Conservation (phyloP, 2,888 invertebrate species). For the Boloria selene region DNA sequence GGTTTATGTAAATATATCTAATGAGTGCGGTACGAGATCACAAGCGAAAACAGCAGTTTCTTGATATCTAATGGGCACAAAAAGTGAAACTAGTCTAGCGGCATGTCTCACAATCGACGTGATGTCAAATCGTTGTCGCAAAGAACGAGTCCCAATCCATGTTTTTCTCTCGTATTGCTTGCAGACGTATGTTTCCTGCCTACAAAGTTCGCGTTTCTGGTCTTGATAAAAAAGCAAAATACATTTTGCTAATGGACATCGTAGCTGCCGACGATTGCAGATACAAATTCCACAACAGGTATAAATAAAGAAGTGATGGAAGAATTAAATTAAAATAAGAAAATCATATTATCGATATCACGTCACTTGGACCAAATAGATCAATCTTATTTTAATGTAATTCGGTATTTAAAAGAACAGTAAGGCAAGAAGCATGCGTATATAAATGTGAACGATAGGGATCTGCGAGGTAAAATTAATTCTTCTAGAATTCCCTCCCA, state of each 20-base stretch:
- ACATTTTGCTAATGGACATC: constrained; percentile 98
- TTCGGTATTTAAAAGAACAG: constrained; percentile 65
- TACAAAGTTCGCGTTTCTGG: constrained; percentile 98
- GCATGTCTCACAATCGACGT: constrained; percentile 78
- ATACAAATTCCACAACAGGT: constrained; percentile 97
- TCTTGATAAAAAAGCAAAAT: constrained; percentile 98
- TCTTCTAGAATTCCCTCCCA: not conserved
- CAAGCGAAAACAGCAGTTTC: constrained; percentile 72
- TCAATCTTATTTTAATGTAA: constrained; percentile 79
- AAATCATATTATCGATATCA: constrained; percentile 50
- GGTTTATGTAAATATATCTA: constrained; percentile 45
- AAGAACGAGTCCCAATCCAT: constrained; percentile 77
- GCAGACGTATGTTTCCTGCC: constrained; percentile 99
- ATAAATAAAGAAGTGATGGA: constrained; percentile 69
- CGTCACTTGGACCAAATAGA: constrained; percentile 48
- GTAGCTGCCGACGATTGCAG: constrained; percentile 97
- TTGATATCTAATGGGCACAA: constrained; percentile 59
- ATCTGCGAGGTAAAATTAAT: constrained; percentile 58
- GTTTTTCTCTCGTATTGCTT: constrained; percentile 83
- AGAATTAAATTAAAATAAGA: constrained; percentile 81
- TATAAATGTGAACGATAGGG: constrained; percentile 63
- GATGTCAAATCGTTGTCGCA: constrained; percentile 79
- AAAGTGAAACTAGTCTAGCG: constrained; percentile 71
- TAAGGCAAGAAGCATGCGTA: constrained; percentile 88
- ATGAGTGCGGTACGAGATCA: constrained; percentile 70